Evolutionary conservation across 2,888 invertebrate genomes (phyloP), one percentile per base, ranked within the genome.

Genomic region (Pachliopta kotzebuea): DNA sequence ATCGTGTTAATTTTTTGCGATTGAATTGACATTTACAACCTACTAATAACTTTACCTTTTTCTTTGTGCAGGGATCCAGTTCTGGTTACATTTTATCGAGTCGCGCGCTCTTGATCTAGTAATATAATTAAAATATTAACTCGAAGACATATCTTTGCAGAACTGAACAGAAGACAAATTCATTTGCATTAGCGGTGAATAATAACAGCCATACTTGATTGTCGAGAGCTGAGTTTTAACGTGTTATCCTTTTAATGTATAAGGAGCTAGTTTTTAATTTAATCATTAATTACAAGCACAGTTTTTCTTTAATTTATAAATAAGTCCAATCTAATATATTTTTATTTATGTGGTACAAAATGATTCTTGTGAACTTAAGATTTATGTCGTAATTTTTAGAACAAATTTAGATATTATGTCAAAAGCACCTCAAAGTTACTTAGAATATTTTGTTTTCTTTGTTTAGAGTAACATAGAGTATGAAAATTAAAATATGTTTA

Each of bases 1-100:
- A 73, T 71, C 74, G 71, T 69, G 73, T 74, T 70, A 56, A 69
- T 77, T 83, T 77, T 80, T 80, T 76, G 71, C 61, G 62, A 65
- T 65, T 42, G 24, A 70, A 70, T 69, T 70, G 70, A 63, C 69
- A 70, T 70, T 70, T 69, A 65, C 55, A 58, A 65, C 60, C 60
- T 63, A 60, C 50, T 60, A 65, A 56, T 66, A 62, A 56, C 61
- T 65, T 65, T 65, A 67, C 65, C 45, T 26, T 60, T 60, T 60
- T 52, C 52, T 56, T 26, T 26, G 18, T 26, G 18, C 6, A 50
- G 20, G 66, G 67, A 69, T 69, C 67, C 67, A 72, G 66, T 67
- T 69, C 70, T 63, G 60, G 62, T 56, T 29, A 31, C 69, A 65
- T 62, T 70, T 71, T 68, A 75, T 76, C 74, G 74, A 68, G 21